Evolutionary conservation across 2,888 invertebrate species (phyloP).

Genomic region (Rhodophaea formosa): DNA sequence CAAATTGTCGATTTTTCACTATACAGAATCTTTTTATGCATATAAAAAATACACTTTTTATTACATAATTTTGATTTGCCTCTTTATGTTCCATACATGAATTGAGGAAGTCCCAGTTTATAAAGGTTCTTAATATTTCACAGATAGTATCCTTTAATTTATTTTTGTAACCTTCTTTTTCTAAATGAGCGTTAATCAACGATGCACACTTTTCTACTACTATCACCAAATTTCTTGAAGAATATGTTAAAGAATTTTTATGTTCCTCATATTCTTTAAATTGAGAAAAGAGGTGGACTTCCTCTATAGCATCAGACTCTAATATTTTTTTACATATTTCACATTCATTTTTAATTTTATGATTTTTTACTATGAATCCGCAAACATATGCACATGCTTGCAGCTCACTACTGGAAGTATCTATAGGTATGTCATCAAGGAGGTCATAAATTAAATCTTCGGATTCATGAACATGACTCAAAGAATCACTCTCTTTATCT

Average conservation of each 20-base stretch:
- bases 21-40: constrained; percentile 16
- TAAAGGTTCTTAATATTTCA: neutral
- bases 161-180: neutral
- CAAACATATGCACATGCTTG: constrained; percentile 27
- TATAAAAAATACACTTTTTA: constrained; percentile 10
- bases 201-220: neutral
- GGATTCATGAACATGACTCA: neutral
- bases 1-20: constrained; percentile 9
- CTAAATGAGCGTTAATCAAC: neutral
- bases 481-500: neutral
- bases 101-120: neutral
- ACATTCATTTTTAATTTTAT: neutral
- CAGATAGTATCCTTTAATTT: neutral
- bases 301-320: neutral
- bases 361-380: constrained; percentile 21
- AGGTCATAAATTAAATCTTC: neutral
- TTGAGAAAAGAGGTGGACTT: neutral
- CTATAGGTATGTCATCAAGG: neutral
- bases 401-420: constrained; percentile 15
- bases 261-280: neutral
- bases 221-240: neutral
- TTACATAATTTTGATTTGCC: constrained; percentile 13
- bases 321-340: neutral
- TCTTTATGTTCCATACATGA: constrained; percentile 11
- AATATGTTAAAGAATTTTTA: neutral